Evolutionary conservation across 2,113 vertebrate genomes (phyloP).

Genomic region (Gallinago paraguaiae): DNA sequence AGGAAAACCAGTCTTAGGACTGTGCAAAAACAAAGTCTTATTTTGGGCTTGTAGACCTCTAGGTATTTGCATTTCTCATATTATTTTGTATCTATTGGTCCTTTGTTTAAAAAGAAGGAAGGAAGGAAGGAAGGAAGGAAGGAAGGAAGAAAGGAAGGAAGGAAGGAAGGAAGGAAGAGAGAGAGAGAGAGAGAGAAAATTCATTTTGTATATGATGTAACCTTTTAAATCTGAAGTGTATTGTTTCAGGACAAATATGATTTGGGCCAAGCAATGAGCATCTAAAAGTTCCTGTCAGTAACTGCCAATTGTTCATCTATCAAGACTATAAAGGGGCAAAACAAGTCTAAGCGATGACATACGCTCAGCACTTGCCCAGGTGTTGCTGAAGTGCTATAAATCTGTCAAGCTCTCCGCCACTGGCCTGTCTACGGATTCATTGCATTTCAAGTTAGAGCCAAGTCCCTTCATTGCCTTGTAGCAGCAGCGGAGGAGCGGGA

Average conservation of each 20-base stretch:
- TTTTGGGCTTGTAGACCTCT: background rate
- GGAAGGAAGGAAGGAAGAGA: too few species aligned
- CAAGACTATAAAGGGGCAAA: background rate
- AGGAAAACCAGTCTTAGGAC: background rate
- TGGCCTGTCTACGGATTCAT: background rate
- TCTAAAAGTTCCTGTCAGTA: background rate
- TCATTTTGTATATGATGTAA: background rate
- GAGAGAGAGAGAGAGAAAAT: too few species aligned
- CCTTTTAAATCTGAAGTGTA: background rate
- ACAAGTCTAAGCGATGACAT: slow-evolving; percentile 1
- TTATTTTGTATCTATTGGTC: background rate
- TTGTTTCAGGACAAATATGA: background rate
- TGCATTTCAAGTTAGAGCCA: background rate
- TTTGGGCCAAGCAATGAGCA: background rate
- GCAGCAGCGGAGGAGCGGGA: background rate
- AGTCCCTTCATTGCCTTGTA: background rate
- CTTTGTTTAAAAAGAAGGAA: background rate
- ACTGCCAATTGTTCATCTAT: background rate
- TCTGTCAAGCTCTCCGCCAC: background rate
- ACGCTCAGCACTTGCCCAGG: slow-evolving; percentile 9
- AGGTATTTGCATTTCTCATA: background rate
- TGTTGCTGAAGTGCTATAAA: slow-evolving; percentile 26
- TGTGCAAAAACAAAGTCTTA: background rate
- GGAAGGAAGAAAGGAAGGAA: too few species aligned
- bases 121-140: too few species aligned